Conservation (phyloP, 2,888 invertebrate genomes). For the Amblyjoppa fuscipennis region DNA sequence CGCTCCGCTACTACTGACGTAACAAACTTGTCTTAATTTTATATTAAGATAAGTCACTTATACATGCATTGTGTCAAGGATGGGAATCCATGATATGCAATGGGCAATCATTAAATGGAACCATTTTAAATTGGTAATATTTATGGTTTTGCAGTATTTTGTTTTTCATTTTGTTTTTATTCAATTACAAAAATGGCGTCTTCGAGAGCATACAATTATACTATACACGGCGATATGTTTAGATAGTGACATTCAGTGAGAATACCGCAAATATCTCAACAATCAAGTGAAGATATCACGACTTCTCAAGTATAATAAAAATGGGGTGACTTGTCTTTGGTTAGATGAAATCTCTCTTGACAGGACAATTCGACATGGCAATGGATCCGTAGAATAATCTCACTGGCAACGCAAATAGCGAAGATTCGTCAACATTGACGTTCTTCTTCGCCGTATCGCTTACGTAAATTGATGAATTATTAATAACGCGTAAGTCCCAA, state of each 20-base stretch:
- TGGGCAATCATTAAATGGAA: background rate
- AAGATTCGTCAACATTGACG: conserved; percentile 23
- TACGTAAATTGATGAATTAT: background rate
- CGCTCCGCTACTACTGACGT: background rate
- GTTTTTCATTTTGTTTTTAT: background rate
- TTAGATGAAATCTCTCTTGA: background rate
- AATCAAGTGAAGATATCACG: background rate
- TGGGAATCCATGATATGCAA: background rate
- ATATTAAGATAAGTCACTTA: background rate
- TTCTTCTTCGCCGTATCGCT: background rate
- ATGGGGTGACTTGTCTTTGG: background rate
- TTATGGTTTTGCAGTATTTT: background rate
- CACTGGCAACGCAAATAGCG: background rate
- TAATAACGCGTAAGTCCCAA: too few species aligned
- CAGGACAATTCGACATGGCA: background rate
- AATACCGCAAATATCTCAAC: background rate
- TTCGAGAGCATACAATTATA: background rate
- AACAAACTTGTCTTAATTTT: background rate
- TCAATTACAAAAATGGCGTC: background rate
- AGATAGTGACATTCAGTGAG: background rate
- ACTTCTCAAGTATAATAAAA: background rate
- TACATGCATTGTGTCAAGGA: background rate
- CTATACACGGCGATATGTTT: background rate
- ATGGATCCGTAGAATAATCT: background rate
- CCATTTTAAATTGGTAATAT: background rate